Evolutionary conservation across 2,113 vertebrate genomes (phyloP).

Genomic region (Aptenodytes patagonicus): DNA sequence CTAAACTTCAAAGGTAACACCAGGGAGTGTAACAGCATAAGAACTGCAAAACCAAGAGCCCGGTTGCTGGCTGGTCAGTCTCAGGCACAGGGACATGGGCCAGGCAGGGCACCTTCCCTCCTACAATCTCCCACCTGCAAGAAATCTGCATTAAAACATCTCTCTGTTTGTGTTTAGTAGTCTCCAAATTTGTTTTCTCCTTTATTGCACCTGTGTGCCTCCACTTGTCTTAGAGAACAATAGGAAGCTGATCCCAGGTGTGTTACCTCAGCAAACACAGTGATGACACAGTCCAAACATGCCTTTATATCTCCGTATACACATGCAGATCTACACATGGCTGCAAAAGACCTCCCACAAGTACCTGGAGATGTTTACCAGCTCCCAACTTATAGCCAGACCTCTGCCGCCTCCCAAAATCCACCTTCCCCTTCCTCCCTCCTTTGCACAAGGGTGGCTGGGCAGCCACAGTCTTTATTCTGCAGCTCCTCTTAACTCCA

Average conservation of each 20-base stretch:
- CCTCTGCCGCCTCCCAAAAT: not conserved
- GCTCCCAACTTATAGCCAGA: not conserved
- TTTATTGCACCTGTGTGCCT: not conserved
- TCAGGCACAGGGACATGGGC: accelerated
- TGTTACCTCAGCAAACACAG: not conserved
- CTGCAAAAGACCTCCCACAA: not conserved
- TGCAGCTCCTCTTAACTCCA: not conserved
- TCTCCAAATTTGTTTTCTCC: not conserved
- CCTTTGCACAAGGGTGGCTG: not conserved
- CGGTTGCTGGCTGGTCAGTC: accelerated
- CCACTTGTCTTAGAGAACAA: not conserved
- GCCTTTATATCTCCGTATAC: not conserved
- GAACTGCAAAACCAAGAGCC: not conserved
- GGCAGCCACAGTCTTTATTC: not conserved
- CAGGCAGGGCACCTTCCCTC: not conserved
- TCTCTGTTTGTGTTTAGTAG: not conserved
- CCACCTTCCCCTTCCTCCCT: not conserved
- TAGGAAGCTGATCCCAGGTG: not conserved
- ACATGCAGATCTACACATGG: accelerated
- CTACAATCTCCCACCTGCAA: not conserved
- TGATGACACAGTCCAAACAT: not conserved
- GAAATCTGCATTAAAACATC: not conserved
- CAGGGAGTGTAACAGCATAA: not conserved
- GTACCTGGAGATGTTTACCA: not conserved
- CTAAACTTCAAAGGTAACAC: not conserved